Percentiles rank a stretch among this genome's conserved stretches.
Evolutionary conservation across 2,888 invertebrate genomes (phyloP).

Genomic region (Enchytraeus crypticus): DNA sequence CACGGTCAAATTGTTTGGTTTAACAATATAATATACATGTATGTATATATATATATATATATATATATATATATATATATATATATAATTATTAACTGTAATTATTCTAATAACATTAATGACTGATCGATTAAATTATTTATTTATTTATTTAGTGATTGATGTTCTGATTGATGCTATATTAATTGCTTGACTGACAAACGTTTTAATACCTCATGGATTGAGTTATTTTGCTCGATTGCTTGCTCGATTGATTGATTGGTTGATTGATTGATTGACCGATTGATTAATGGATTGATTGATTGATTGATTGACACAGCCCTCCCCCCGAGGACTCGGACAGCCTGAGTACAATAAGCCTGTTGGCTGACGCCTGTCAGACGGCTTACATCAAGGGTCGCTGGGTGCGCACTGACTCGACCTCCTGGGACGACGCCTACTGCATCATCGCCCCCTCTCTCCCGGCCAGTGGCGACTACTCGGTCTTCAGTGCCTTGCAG

Average conservation of each 20-base stretch:
- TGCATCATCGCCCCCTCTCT: conserved; percentile 73
- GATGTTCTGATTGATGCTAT: background rate
- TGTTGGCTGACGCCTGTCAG: conserved; percentile 65
- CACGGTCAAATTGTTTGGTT: too few relatives aligned
- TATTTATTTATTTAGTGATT: background rate
- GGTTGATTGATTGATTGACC: too few relatives aligned
- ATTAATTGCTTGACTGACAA: too few relatives aligned
- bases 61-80: background rate
- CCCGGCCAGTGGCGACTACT: conserved; percentile 74
- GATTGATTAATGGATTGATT: too few relatives aligned
- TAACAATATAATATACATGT: too few relatives aligned
- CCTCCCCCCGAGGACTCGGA: conserved; percentile 19
- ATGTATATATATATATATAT: background rate
- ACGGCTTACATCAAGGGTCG: conserved; percentile 68
- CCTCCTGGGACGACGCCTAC: conserved; percentile 61
- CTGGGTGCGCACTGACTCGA: conserved; percentile 64
- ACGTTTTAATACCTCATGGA: too few relatives aligned
- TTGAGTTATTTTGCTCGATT: too few relatives aligned
- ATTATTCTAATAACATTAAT: too few relatives aligned
- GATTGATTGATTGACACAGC: too few relatives aligned
- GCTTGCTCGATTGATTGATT: too few relatives aligned
- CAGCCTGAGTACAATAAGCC: conserved; percentile 44
- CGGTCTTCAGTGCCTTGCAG: conserved; percentile 56
- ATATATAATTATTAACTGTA: background rate
- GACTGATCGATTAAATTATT: too few relatives aligned